These are phyloP conservation scores for Meloidogyne chitwoodi DNA, from an alignment of 1,140 invertebrate genomes.

Conservation along the genomic window DNA sequence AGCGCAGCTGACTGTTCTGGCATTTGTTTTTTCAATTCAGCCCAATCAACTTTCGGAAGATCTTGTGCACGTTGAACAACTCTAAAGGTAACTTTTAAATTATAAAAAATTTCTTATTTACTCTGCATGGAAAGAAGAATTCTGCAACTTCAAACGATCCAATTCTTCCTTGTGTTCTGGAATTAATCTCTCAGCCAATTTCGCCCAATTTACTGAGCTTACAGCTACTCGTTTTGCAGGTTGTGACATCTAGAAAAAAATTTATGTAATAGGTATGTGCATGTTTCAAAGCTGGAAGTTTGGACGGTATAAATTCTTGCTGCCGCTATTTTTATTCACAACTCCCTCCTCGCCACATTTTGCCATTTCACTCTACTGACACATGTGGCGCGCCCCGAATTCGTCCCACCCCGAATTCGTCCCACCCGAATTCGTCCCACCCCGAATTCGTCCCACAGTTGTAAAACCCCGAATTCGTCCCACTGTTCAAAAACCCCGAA, in stretches of 20 bases:
- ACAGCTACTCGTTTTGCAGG: constrained; percentile 55
- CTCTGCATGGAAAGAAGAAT: constrained; percentile 45
- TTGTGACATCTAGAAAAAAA: constrained; percentile 36
- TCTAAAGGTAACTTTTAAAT: constrained; percentile 28
- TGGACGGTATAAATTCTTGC: too few species aligned
- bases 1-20: constrained; percentile 49
- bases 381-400: too few species aligned
- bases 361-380: too few species aligned
- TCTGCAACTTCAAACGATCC: constrained; percentile 48
- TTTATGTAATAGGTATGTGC: too few species aligned
- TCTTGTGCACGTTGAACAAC: constrained; percentile 52
- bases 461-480: too few species aligned
- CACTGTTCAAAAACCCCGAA: too few species aligned
- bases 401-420: too few species aligned
- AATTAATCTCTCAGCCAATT: constrained; percentile 49
- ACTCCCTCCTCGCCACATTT: too few species aligned
- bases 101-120: constrained; percentile 21
- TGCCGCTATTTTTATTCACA: too few species aligned
- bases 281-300: too few species aligned
- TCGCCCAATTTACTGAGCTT: constrained; percentile 58
- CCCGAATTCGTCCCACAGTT: too few species aligned
- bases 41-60: constrained; percentile 58
- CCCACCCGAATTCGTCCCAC: too few species aligned
- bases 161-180: constrained; percentile 48
- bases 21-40: constrained; percentile 57